Base-by-base conservation (phyloP, 2,113 vertebrate species). In the Sinocyclocheilus anshuiensis region DNA sequence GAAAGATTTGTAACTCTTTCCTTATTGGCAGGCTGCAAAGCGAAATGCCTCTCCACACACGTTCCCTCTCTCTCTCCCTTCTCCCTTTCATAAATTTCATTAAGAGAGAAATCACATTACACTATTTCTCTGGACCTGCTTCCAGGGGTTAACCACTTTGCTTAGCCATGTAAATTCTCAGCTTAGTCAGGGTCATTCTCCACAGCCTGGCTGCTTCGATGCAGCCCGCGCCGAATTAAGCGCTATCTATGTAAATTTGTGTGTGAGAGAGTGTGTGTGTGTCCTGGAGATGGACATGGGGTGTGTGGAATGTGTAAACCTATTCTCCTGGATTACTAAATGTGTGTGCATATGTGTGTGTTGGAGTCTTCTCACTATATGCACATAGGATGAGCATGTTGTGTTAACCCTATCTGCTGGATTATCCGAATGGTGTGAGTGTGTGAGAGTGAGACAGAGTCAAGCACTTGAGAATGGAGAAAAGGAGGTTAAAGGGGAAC, bases 101-200 rank as follows among this genome's bases (percentile, higher is more conserved):
- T 94, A 94, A 93, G 89, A 89, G 89, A 92, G 92, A 92, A 94
- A 95, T 95, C 92, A 93, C 93, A 94, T 95, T 94, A 94, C 91
- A 91, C 90, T 85, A 48, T 87, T 90, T 89, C 92, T 90, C 91
- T 92, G 92, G 92, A 91, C 91, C 91, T 90, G 88, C 92, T 91
- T 92, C 91, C 89, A 91, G 87, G 92, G 94, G 95, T 95, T 95
- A 95, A 94, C 93, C 91, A 94, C 94, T 94, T 94, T 94, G 93
- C 93, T 94, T 94, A 93, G 91, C 94, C 93, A 94, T 94, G 95
- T 95, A 95, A 94, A 95, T 95, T 95, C 93, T 89, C 89, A 93
- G 94, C 93, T 95, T 95, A 95, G 94, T 95, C 94, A 95, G 93
- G 92, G 91, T 87, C 57, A 94, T 95, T 95, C 92, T 92, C 91